phyloP scores from a whole-genome alignment of 1,140 invertebrate genomes.

The Colletes gigas region DNA sequence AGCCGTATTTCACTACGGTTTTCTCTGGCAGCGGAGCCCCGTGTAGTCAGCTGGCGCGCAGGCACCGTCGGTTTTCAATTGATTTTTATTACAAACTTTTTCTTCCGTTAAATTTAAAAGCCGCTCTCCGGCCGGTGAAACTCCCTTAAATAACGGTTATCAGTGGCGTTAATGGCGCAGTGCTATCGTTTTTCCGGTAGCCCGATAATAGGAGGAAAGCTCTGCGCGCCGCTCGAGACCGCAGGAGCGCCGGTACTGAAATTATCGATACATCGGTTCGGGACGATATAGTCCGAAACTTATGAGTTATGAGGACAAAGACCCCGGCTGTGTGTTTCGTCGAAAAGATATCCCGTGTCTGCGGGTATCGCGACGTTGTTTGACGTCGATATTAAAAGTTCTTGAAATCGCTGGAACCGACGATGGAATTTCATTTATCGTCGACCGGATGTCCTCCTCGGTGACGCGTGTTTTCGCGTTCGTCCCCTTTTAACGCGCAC shows the following conservation, averaged over 20 bases:
- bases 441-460: too few species aligned
- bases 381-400: constrained; percentile 26
- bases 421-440: too few species aligned
- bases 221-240: constrained; percentile 20
- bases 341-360: constrained; percentile 22
- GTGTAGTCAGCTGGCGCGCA: neutral
- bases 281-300: constrained; percentile 36
- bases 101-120: constrained; percentile 56
- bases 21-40: neutral
- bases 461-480: too few species aligned
- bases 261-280: constrained; percentile 62
- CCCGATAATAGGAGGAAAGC: constrained; percentile 56
- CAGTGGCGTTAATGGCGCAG: constrained; percentile 59
- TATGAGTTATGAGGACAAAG: constrained; percentile 49
- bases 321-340: neutral
- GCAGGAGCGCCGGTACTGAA: constrained; percentile 28
- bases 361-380: constrained; percentile 24
- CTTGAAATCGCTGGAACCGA: neutral
- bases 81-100: constrained; percentile 54
- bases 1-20: constrained; percentile 24
- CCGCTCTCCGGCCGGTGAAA: neutral
- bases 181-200: constrained; percentile 63
- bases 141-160: constrained; percentile 64
- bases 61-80: constrained; percentile 19
- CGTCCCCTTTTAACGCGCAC: too few species aligned